These are phyloP conservation scores for Ictidomys tridecemlineatus DNA, from an alignment of 2,113 vertebrate genomes.

Conservation along the genomic window DNA sequence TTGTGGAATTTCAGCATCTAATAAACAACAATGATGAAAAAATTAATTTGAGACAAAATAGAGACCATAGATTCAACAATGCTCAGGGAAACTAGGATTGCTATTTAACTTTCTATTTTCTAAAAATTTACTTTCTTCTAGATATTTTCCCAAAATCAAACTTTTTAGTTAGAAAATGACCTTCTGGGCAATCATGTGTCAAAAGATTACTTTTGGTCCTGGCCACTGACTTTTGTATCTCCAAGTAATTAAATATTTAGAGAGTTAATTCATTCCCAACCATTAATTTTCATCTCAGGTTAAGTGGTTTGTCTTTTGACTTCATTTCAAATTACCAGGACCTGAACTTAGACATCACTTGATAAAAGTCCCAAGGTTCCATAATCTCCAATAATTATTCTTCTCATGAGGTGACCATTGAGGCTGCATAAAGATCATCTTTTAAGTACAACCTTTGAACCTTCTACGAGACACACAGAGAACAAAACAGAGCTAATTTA, in stretches of 20 bases:
- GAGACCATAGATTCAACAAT: not conserved
- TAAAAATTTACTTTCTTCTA: not conserved
- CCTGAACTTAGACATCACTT: constrained; percentile 79
- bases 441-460: constrained; percentile 22
- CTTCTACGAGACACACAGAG: not conserved
- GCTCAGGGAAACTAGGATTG: not conserved
- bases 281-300: constrained; percentile 86
- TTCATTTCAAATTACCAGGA: constrained; percentile 78
- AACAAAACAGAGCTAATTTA: not conserved
- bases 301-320: constrained; percentile 83
- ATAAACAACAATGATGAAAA: not conserved
- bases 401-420: constrained; percentile 41
- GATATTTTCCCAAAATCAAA: constrained; percentile 55
- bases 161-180: constrained; percentile 25
- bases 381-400: constrained; percentile 26
- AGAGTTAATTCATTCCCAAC: constrained; percentile 81
- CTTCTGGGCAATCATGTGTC: constrained; percentile 2
- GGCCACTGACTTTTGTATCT: constrained; percentile 73
- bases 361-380: constrained; percentile 72
- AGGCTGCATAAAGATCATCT: not conserved
- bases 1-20: not conserved
- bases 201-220: constrained; percentile 52
- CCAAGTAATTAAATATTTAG: constrained; percentile 85
- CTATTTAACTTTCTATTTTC: constrained; percentile 3
- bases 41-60: not conserved